A percentile compares a stretch with the other conserved stretches of the same genome.
These are phyloP conservation scores for Empidonax alnorum DNA, from an alignment of 2,113 vertebrate species.

Conservation along the genomic window DNA sequence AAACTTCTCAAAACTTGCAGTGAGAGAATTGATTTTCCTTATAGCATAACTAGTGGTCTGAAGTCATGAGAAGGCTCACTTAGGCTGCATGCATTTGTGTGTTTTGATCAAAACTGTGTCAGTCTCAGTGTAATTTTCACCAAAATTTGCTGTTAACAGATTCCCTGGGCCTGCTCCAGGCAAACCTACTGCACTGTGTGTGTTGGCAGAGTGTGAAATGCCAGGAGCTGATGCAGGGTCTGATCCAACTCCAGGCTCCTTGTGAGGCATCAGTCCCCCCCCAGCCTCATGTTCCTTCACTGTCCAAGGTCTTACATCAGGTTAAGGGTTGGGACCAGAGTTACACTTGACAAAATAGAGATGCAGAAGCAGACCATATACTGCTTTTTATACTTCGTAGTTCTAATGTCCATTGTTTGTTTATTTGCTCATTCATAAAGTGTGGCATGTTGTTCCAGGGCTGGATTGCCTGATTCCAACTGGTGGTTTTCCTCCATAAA, in stretches of 20 bases:
- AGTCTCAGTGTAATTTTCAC: not conserved
- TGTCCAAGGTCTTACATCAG: not conserved
- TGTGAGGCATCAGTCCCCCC: not conserved
- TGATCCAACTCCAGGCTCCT: not conserved
- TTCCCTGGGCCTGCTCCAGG: not conserved
- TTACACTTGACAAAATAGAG: not conserved
- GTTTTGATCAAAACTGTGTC: not conserved
- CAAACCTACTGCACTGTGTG: not conserved
- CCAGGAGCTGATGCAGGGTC: not conserved
- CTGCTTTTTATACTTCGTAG: not conserved
- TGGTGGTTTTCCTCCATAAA: not conserved
- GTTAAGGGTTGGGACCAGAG: not conserved
- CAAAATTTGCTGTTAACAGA: not conserved
- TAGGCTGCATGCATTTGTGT: not conserved
- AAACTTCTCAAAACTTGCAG: not conserved
- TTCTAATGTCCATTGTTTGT: not conserved
- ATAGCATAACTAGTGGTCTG: not conserved
- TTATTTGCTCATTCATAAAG: not conserved
- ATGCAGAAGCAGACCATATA: not conserved
- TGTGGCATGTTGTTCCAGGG: not conserved
- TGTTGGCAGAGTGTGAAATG: not conserved
- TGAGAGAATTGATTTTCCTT: not conserved
- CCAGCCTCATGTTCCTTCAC: not conserved
- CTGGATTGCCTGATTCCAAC: not conserved
- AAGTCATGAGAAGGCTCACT: not conserved